These are phyloP conservation scores for Thalassaphorura encarpata DNA, from an alignment of 1,140 invertebrate genomes.

Conservation along the genomic window DNA sequence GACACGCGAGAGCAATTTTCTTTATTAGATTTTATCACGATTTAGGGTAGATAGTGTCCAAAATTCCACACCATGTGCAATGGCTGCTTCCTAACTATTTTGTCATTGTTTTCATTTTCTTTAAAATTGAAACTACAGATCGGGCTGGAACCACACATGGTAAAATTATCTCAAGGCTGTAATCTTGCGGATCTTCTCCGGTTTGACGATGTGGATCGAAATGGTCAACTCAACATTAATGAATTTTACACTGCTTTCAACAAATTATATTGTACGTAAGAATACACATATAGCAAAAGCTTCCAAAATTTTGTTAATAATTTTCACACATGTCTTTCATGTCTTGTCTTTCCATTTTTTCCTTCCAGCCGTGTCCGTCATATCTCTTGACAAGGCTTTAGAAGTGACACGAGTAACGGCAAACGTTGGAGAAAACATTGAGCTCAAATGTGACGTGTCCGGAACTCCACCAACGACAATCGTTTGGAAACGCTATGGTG, in stretches of 20 bases:
- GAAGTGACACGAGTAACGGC: conserved; percentile 58
- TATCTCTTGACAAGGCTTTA: conserved; percentile 60
- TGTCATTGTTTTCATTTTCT: no score
- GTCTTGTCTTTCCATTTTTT: background rate
- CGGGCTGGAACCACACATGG: conserved; percentile 51
- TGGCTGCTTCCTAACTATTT: no score
- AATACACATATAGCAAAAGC: conserved; percentile 28
- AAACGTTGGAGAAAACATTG: conserved; percentile 63
- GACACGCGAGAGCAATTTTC: no score
- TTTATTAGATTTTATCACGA: no score
- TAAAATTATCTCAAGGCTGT: conserved; percentile 54
- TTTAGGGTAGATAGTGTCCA: no score
- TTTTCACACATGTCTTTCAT: background rate
- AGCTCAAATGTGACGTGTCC: conserved; percentile 66
- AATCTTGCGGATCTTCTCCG: conserved; percentile 55
- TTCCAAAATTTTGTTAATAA: background rate
- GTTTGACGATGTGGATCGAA: conserved; percentile 58
- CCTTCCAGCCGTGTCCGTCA: conserved; percentile 55
- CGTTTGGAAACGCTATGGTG: conserved; percentile 58
- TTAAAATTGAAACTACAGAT: no score
- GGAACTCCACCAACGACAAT: conserved; percentile 58
- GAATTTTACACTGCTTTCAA: conserved; percentile 69
- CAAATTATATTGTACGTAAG: conserved; percentile 63
- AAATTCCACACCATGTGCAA: no score
- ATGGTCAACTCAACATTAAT: conserved; percentile 55